These are phyloP conservation scores for Tetramorium simillimum DNA, from an alignment of 1,140 invertebrate species.

Conservation along the genomic window DNA sequence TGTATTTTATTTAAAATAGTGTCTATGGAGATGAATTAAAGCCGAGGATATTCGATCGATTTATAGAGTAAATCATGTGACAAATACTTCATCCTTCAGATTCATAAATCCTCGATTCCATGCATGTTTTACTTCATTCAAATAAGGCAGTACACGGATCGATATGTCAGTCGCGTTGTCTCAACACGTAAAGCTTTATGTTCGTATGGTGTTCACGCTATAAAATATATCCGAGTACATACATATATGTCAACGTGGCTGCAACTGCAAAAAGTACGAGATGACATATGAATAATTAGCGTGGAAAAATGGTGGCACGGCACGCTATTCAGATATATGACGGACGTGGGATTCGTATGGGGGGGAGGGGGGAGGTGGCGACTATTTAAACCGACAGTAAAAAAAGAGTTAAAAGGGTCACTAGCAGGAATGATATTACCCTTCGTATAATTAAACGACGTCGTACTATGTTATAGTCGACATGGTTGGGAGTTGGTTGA, in stretches of 20 bases:
- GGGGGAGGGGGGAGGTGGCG: not conserved
- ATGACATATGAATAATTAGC: constrained; percentile 45
- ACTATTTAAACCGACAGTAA: constrained; percentile 51
- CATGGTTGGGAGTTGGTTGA: constrained; percentile 23
- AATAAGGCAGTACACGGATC: not conserved
- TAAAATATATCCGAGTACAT: constrained; percentile 42
- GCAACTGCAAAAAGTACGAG: constrained; percentile 28
- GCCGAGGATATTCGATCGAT: not conserved
- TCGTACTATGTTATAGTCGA: constrained; percentile 40
- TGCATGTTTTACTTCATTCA: constrained; percentile 13
- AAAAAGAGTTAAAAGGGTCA: constrained; percentile 42
- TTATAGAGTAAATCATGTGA: constrained; percentile 6
- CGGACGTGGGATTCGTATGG: not conserved
- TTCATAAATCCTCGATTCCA: constrained; percentile 12
- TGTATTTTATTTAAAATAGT: not conserved
- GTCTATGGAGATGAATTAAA: constrained; percentile 2
- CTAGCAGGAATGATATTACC: constrained; percentile 71
- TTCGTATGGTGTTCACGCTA: not conserved
- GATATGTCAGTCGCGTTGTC: constrained; percentile 6
- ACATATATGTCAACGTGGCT: constrained; percentile 35
- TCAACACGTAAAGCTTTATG: constrained; percentile 10
- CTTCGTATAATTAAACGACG: constrained; percentile 72
- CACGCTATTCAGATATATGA: not conserved
- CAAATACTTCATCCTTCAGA: not conserved
- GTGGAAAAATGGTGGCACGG: constrained; percentile 45